phyloP scores from a whole-genome alignment of 2,888 invertebrate genomes.

The Andrena haemorrhoa region DNA sequence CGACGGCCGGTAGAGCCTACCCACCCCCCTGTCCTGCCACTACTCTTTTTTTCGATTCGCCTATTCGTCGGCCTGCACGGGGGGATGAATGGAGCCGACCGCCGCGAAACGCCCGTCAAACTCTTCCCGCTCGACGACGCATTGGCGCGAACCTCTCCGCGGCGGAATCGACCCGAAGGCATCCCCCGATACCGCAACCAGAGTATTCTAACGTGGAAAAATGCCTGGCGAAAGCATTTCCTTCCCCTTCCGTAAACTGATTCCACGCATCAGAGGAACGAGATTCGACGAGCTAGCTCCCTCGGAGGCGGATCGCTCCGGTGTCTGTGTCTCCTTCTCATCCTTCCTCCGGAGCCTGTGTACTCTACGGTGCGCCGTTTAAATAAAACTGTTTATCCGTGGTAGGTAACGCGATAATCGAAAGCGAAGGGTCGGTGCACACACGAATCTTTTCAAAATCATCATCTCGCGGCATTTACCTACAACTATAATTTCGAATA shows the following conservation, averaged over 20 bases:
- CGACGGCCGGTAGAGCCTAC: slow-evolving; percentile 8
- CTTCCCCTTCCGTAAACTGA: neutral
- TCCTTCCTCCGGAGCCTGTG: neutral
- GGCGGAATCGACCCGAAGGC: slow-evolving; percentile 14
- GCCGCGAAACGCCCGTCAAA: slow-evolving; percentile 24
- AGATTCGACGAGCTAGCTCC: neutral
- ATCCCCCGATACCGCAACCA: neutral
- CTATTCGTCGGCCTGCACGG: neutral
- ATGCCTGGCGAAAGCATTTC: slow-evolving; percentile 4
- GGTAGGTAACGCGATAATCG: too few relatives aligned
- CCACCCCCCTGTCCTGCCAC: neutral
- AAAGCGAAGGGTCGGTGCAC: too few relatives aligned
- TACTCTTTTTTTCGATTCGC: neutral
- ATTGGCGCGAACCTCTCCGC: slow-evolving; percentile 16
- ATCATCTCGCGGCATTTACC: too few relatives aligned
- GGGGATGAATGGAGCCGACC: neutral
- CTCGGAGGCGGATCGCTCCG: slow-evolving; percentile 1
- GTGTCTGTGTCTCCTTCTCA: too few relatives aligned
- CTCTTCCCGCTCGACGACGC: slow-evolving; percentile 33
- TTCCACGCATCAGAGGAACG: neutral
- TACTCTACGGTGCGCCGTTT: too few relatives aligned
- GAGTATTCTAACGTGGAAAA: slow-evolving; percentile 14
- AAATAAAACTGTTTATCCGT: too few relatives aligned
- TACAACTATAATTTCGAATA: too few relatives aligned
- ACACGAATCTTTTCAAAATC: too few relatives aligned